Evolutionary conservation across 2,888 invertebrate species (phyloP).

Genomic region (Zygogramma bicolorata): DNA sequence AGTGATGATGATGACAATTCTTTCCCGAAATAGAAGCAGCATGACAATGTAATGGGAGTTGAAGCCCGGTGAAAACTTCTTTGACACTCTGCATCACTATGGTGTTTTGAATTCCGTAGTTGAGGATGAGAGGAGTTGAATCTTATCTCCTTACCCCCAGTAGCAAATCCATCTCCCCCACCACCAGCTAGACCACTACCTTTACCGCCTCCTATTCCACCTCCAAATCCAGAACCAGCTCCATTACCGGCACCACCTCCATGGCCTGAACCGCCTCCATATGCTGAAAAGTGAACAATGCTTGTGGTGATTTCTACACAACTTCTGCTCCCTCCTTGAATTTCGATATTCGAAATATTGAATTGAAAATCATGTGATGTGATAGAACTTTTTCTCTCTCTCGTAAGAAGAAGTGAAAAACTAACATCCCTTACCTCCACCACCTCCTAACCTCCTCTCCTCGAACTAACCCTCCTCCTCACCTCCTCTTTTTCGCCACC

Average conservation of each 20-base stretch:
- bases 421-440: no score
- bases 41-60: no score
- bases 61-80: no score
- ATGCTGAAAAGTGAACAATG: neutral
- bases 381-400: no score
- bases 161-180: conserved; percentile 24
- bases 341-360: neutral
- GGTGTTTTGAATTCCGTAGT: no score
- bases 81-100: no score
- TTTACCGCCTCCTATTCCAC: conserved; percentile 21
- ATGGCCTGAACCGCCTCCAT: neutral
- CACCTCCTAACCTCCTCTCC: no score
- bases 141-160: conserved; percentile 8
- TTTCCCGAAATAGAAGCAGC: no score
- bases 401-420: no score
- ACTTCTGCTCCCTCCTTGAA: neutral
- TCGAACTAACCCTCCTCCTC: no score
- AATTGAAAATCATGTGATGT: neutral
- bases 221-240: neutral
- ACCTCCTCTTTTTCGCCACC: no score
- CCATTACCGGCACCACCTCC: neutral
- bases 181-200: conserved; percentile 21
- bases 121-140: neutral
- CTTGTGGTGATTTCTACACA: neutral
- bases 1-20: no score